phyloP scores from a whole-genome alignment of 64 coral and sea anemone species.

The Anthopleura sola region DNA sequence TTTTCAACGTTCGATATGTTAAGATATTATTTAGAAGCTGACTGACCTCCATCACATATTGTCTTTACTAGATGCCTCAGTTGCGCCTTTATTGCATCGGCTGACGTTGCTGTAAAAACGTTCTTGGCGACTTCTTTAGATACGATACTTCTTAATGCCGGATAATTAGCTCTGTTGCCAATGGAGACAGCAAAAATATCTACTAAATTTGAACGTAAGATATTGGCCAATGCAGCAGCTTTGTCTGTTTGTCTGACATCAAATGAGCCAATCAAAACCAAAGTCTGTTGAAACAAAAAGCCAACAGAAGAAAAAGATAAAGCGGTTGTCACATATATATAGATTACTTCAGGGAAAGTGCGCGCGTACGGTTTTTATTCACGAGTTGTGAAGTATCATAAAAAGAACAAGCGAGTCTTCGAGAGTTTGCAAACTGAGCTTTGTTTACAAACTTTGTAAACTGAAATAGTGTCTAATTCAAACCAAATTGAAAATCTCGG shows the following conservation, averaged over 20 bases:
- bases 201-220: neutral
- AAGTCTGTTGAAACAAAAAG: neutral
- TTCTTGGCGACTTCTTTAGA: neutral
- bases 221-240: neutral
- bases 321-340: neutral
- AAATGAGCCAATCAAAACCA: constrained; percentile 10
- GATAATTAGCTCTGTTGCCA: constrained; percentile 8
- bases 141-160: constrained; percentile 3
- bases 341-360: no score
- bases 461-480: no score
- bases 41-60: constrained; percentile 13
- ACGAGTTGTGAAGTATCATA: no score
- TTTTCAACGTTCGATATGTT: neutral
- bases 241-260: neutral
- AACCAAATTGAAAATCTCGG: no score
- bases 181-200: constrained; percentile 17
- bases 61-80: neutral
- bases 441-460: no score
- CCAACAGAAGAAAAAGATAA: no score
- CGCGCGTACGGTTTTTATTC: no score
- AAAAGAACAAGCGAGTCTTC: no score
- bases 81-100: constrained; percentile 5
- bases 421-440: no score
- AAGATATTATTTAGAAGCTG: neutral
- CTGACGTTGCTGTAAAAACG: constrained; percentile 20